Conservation (phyloP, 2,113 vertebrate genomes). For the Salminus brasiliensis region DNA sequence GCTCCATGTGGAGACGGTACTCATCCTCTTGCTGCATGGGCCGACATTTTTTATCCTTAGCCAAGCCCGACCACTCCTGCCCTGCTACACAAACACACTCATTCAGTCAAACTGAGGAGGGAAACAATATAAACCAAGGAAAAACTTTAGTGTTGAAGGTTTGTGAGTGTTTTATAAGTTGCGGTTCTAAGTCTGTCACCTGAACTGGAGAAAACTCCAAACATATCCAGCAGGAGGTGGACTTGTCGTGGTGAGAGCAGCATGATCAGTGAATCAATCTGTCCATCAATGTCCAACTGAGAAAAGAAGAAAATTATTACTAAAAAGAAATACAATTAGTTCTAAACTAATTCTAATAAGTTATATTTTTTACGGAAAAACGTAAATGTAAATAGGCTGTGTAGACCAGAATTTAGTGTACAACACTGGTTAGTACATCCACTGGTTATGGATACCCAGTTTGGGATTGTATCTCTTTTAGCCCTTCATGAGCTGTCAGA, state of each 20-base stretch:
- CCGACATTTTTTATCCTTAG: slow-evolving; percentile 90
- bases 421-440: no score
- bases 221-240: slow-evolving; percentile 90
- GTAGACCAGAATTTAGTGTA: no score
- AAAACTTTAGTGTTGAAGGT: neutral
- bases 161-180: neutral
- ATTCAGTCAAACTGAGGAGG: neutral
- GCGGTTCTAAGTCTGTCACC: slow-evolving; percentile 73
- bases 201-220: slow-evolving; percentile 89
- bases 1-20: slow-evolving; percentile 94
- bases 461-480: no score
- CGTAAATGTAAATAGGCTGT: no score
- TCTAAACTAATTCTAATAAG: neutral
- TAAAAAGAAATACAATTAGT: neutral
- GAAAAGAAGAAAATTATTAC: slow-evolving; percentile 45
- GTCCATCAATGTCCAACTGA: slow-evolving; percentile 92
- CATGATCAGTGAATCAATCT: slow-evolving; percentile 87
- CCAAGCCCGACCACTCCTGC: slow-evolving; percentile 79
- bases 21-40: slow-evolving; percentile 98
- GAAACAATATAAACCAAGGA: neutral
- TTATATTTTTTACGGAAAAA: neutral
- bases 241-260: slow-evolving; percentile 94
- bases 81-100: slow-evolving; percentile 69
- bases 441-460: no score
- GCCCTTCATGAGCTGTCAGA: no score